phyloP scores from a whole-genome alignment of 2,888 invertebrate genomes.

The Acanthosepion esculentum region DNA sequence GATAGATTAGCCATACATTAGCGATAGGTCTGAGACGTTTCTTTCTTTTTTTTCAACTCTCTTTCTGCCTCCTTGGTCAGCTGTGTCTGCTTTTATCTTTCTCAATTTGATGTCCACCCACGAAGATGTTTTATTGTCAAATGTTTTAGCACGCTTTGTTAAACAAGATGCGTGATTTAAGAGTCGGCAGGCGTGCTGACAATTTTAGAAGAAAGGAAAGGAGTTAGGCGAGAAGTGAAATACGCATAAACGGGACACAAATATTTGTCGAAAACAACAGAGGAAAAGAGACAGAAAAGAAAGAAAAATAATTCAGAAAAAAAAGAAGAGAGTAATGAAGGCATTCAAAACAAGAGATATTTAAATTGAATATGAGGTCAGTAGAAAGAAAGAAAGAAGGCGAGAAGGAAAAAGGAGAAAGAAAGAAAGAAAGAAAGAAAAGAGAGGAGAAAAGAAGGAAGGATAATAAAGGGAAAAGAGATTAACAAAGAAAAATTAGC shows the following conservation, averaged over 20 bases:
- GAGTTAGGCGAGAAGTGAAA: neutral
- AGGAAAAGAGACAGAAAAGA: neutral
- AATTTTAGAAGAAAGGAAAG: neutral
- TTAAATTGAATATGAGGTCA: neutral
- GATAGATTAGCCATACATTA: no score
- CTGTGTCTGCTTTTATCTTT: neutral
- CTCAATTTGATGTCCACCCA: neutral
- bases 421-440: neutral
- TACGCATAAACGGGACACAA: neutral
- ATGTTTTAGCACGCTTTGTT: neutral
- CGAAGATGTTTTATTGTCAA: neutral
- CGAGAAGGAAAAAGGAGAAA: neutral
- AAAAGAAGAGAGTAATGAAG: neutral
- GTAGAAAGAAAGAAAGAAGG: neutral
- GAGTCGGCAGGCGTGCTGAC: neutral
- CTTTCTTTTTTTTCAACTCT: neutral
- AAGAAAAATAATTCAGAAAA: neutral
- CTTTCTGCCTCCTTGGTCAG: neutral
- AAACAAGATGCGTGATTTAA: neutral
- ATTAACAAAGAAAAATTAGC: neutral
- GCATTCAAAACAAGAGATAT: neutral
- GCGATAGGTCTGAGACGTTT: no score
- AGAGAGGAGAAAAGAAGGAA: neutral
- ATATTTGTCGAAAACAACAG: neutral
- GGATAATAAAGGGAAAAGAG: no score